These are phyloP conservation scores for Epizoanthus stellaris DNA, from an alignment of 92 coral and sea anemone genomes.

Conservation along the genomic window DNA sequence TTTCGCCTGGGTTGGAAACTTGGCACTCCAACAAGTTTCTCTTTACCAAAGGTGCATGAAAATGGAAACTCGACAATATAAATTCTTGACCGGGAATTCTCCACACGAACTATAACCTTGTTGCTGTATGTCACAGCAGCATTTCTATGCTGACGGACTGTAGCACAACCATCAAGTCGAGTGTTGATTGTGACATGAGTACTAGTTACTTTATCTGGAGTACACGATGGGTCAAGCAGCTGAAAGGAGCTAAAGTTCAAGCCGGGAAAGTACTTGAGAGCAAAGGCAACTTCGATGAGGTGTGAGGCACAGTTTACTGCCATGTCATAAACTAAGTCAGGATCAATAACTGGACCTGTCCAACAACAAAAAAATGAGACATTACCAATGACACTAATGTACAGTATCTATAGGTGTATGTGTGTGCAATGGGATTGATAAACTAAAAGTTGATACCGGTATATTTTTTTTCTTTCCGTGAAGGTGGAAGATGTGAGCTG, in stretches of 20 bases:
- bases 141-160: conserved; percentile 55
- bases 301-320: conserved; percentile 78
- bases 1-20: conserved; percentile 84
- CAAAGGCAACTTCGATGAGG: conserved; percentile 71
- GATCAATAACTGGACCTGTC: conserved; percentile 29
- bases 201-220: conserved; percentile 39
- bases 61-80: conserved; percentile 83
- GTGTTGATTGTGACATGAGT: conserved; percentile 69
- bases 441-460: too few relatives aligned
- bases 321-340: conserved; percentile 69
- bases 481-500: too few relatives aligned
- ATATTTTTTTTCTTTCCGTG: too few relatives aligned
- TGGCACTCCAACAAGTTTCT: conserved; percentile 73
- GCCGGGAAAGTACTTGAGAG: conserved; percentile 58
- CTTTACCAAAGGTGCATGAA: conserved; percentile 73
- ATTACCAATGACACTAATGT: background rate
- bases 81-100: conserved; percentile 46
- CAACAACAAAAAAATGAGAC: background rate
- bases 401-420: background rate
- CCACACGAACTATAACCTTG: conserved; percentile 67
- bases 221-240: conserved; percentile 63
- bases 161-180: conserved; percentile 77
- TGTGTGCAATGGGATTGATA: background rate
- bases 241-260: conserved; percentile 69
- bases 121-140: conserved; percentile 71